These are phyloP conservation scores for Hypocryptadius cinnamomeus DNA, from an alignment of 2,113 vertebrate species.

Conservation along the genomic window DNA sequence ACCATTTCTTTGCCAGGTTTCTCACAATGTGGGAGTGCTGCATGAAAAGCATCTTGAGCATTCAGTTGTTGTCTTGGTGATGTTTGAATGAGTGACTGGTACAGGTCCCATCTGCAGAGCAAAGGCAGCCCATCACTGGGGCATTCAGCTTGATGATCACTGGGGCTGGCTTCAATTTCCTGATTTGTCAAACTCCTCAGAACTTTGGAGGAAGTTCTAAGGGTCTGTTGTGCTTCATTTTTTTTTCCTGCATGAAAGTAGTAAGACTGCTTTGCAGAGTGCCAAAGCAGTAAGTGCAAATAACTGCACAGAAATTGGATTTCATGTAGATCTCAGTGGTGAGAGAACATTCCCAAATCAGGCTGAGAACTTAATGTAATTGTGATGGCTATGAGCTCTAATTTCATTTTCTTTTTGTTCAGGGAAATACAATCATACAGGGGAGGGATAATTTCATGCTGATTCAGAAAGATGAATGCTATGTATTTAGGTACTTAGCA, in stretches of 20 bases:
- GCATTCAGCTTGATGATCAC: background rate
- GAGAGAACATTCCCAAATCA: background rate
- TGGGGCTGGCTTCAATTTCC: background rate
- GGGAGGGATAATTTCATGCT: background rate
- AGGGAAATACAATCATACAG: background rate
- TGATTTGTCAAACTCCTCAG: background rate
- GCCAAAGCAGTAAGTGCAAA: background rate
- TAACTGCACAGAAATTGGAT: background rate
- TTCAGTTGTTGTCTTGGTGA: background rate
- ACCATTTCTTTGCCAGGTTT: background rate
- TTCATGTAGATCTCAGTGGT: background rate
- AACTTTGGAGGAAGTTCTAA: background rate
- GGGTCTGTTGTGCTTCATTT: background rate
- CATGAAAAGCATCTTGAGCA: background rate
- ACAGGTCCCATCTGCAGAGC: background rate
- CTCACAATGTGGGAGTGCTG: background rate
- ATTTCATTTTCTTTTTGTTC: slow-evolving; percentile 1
- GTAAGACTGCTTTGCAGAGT: background rate
- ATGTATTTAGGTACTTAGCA: background rate
- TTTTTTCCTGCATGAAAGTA: background rate
- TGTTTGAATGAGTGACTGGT: background rate
- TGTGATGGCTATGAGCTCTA: background rate
- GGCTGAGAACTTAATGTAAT: background rate
- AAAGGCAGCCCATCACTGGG: background rate
- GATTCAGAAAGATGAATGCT: background rate